These are phyloP conservation scores for Clarias platycephalus DNA, from an alignment of 2,797 vertebrate genomes.

Conservation along the genomic window DNA sequence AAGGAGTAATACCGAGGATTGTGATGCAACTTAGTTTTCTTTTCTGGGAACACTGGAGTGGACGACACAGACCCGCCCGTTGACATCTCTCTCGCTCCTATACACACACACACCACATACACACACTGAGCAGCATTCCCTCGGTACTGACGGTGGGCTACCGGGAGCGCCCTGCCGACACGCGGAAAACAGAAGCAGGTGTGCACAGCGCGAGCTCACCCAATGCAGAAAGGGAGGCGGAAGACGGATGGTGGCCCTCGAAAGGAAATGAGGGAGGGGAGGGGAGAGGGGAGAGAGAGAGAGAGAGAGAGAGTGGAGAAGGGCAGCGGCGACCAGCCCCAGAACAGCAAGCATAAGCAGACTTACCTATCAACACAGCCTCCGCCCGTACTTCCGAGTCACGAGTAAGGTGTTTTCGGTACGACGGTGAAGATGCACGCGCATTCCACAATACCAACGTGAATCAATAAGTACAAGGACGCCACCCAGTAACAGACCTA, in stretches of 20 bases:
- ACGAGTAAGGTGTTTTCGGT: not conserved
- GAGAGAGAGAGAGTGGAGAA: constrained; percentile 40
- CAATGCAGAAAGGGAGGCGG: constrained; percentile 44
- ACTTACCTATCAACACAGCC: constrained; percentile 58
- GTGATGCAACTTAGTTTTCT: constrained; percentile 8
- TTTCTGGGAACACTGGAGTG: not conserved
- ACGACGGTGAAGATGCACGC: constrained; percentile 51
- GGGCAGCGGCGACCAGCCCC: constrained; percentile 55
- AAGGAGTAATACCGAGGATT: not conserved
- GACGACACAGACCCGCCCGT: constrained; percentile 26
- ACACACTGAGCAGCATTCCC: constrained; percentile 19
- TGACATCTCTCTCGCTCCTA: not conserved
- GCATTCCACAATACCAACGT: constrained; percentile 71
- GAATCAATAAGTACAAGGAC: constrained; percentile 19
- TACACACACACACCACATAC: not conserved
- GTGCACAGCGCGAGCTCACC: constrained; percentile 58
- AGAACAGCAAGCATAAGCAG: constrained; percentile 58
- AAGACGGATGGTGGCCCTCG: constrained; percentile 27
- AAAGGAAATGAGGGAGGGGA: constrained; percentile 31
- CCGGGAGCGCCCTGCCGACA: constrained; percentile 48
- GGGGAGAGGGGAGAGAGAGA: constrained; percentile 22
- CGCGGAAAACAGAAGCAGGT: constrained; percentile 50
- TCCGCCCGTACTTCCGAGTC: constrained; percentile 40
- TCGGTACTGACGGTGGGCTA: constrained; percentile 29
- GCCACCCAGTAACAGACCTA: constrained; percentile 28